These are phyloP conservation scores for Adineta ricciae DNA, from an alignment of 2,888 invertebrate genomes.

Conservation along the genomic window DNA sequence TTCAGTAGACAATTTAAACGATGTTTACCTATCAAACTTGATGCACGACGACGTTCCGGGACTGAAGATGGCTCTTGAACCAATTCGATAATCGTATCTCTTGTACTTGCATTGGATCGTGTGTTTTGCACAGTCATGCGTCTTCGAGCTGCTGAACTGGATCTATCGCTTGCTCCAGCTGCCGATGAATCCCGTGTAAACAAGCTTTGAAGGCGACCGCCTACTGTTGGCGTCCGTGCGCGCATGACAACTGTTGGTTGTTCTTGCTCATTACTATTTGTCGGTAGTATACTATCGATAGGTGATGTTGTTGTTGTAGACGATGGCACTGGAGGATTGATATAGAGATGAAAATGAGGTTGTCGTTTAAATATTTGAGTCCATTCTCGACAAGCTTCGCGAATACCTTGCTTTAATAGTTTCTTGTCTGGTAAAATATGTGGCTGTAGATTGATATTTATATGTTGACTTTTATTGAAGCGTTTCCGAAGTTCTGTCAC, in stretches of 20 bases:
- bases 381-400: neutral
- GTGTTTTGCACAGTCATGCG: neutral
- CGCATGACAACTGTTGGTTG: neutral
- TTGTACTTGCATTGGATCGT: neutral
- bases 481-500: neutral
- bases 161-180: neutral
- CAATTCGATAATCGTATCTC: neutral
- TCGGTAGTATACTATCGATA: neutral
- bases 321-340: neutral
- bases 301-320: neutral
- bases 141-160: neutral
- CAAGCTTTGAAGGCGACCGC: neutral
- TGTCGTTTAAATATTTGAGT: neutral
- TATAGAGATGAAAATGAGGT: neutral
- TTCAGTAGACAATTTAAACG: neutral
- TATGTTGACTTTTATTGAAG: neutral
- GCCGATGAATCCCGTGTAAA: neutral
- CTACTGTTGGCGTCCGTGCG: neutral
- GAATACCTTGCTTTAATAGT: neutral
- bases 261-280: neutral
- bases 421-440: neutral
- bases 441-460: neutral
- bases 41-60: neutral
- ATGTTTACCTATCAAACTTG: neutral
- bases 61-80: neutral